These are phyloP conservation scores for Tyria jacobaeae DNA, from an alignment of 2,888 invertebrate species.

Conservation along the genomic window DNA sequence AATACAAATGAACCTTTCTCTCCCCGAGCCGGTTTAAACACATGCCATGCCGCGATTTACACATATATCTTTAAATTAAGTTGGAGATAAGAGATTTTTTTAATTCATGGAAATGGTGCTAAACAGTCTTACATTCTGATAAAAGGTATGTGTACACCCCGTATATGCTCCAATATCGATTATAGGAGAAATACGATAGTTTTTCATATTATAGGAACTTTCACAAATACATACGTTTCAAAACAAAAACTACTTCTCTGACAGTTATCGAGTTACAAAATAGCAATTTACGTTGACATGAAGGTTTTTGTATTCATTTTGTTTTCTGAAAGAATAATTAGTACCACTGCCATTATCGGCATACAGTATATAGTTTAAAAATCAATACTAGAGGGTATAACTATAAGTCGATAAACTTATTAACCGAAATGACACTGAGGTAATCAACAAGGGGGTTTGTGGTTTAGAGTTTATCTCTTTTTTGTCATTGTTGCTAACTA, in stretches of 20 bases:
- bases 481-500: no score
- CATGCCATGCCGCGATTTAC: no score
- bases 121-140: no score
- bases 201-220: neutral
- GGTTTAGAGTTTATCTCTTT: neutral
- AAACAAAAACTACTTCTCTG: neutral
- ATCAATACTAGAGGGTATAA: neutral
- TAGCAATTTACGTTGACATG: neutral
- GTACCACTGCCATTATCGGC: neutral
- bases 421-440: neutral
- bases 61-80: no score
- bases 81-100: no score
- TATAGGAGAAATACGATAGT: neutral
- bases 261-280: no score
- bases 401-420: neutral
- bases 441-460: neutral
- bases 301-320: neutral
- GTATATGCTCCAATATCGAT: no score
- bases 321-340: neutral
- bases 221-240: neutral
- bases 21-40: no score
- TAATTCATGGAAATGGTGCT: no score
- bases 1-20: no score
- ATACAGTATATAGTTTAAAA: neutral
- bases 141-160: no score